These are phyloP conservation scores for Icerya purchasi DNA, from an alignment of 2,888 invertebrate genomes.

Conservation along the genomic window DNA sequence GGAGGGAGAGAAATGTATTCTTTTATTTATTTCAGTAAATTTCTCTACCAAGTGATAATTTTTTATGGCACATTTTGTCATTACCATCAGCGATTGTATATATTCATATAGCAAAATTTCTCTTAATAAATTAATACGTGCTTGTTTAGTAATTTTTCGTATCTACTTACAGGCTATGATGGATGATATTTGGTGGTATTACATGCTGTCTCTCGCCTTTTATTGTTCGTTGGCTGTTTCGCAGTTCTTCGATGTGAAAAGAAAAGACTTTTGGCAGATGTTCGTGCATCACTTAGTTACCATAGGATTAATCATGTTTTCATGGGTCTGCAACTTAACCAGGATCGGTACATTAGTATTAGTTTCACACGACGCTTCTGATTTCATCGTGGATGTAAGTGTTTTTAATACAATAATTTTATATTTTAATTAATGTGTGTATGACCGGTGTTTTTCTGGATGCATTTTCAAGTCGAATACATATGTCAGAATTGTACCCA, in stretches of 20 bases:
- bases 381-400: slow-evolving; percentile 63
- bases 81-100: too few relatives aligned
- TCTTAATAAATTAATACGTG: too few relatives aligned
- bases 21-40: too few relatives aligned
- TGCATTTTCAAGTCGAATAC: too few relatives aligned
- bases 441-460: too few relatives aligned
- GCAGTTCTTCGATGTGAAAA: slow-evolving; percentile 79
- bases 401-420: too few relatives aligned
- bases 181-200: slow-evolving; percentile 84
- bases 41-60: too few relatives aligned
- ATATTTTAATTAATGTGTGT: not conserved
- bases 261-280: slow-evolving; percentile 96
- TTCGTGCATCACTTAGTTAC: slow-evolving; percentile 92
- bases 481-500: too few relatives aligned
- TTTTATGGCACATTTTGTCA: too few relatives aligned
- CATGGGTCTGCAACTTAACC: slow-evolving; percentile 85
- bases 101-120: too few relatives aligned
- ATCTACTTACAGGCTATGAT: slow-evolving; percentile 44
- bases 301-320: slow-evolving; percentile 67
- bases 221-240: slow-evolving; percentile 85
- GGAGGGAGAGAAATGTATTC: too few relatives aligned
- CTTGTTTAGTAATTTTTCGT: too few relatives aligned
- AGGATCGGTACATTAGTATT: slow-evolving; percentile 77
- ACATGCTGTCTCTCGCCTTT: slow-evolving; percentile 83
- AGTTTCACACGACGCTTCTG: slow-evolving; percentile 67